Evolutionary conservation across 1,140 invertebrate species (phyloP).

Genomic region (Drosophila triauraria): DNA sequence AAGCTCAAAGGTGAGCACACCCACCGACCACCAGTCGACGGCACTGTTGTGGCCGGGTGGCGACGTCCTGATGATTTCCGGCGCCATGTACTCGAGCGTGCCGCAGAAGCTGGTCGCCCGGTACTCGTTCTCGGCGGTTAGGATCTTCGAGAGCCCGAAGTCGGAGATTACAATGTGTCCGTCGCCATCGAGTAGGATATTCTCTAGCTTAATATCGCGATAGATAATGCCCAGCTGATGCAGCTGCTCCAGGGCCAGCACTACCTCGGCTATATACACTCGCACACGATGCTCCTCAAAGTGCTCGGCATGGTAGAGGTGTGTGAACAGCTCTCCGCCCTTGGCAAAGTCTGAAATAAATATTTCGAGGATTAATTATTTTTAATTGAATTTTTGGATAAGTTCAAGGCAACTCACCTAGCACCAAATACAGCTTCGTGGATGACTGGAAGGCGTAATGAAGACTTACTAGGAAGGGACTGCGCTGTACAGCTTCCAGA

Average conservation of each 20-base stretch:
- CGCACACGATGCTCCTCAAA: constrained; percentile 94
- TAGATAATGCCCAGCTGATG: constrained; percentile 97
- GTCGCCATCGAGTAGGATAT: constrained; percentile 94
- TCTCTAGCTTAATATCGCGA: constrained; percentile 97
- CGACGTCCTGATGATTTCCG: constrained; percentile 94
- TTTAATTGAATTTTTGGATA: neutral
- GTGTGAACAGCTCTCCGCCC: constrained; percentile 96
- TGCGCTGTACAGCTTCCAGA: constrained; percentile 94
- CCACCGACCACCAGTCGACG: constrained; percentile 99
- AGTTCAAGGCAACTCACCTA: constrained; percentile 88
- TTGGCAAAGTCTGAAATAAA: constrained; percentile 94
- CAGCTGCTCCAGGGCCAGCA: constrained; percentile 95
- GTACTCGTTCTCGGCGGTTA: constrained; percentile 85
- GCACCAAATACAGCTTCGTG: constrained; percentile 95
- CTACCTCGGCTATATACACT: constrained; percentile 96
- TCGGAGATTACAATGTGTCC: constrained; percentile 97
- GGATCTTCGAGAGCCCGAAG: constrained; percentile 95
- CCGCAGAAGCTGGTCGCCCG: constrained; percentile 98
- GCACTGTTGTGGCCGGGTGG: constrained; percentile 95
- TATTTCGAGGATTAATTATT: constrained; percentile 22
- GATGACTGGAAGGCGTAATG: constrained; percentile 98
- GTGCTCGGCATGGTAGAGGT: constrained; percentile 94
- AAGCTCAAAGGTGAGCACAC: constrained; percentile 98
- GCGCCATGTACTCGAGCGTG: constrained; percentile 98
- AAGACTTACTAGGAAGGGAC: constrained; percentile 96